Evolutionary conservation across 2,113 vertebrate species (phyloP).

Genomic region (Crotalus helleri): DNA sequence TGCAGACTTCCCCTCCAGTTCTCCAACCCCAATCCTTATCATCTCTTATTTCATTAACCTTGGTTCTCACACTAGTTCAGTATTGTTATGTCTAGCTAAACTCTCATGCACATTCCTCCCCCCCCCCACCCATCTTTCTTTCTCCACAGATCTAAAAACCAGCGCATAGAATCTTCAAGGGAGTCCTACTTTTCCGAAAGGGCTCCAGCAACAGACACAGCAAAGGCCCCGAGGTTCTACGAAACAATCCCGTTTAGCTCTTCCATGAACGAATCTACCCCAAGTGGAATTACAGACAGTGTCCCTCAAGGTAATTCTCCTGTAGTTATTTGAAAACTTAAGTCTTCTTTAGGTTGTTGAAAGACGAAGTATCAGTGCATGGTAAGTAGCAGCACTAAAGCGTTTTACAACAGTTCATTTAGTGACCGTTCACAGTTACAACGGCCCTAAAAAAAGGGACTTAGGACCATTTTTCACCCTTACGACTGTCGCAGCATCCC

Average conservation of each 20-base stretch:
- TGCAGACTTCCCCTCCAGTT: too few relatives aligned
- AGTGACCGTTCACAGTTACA: too few relatives aligned
- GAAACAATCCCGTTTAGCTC: slow-evolving; percentile 76
- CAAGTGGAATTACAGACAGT: slow-evolving; percentile 74
- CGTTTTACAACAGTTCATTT: too few relatives aligned
- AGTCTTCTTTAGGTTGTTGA: background rate
- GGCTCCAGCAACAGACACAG: slow-evolving; percentile 47
- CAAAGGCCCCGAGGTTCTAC: slow-evolving; percentile 45
- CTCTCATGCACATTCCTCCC: too few relatives aligned
- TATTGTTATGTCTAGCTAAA: too few relatives aligned
- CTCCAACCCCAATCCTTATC: too few relatives aligned
- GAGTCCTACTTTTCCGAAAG: slow-evolving; percentile 49
- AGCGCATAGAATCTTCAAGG: slow-evolving; percentile 67
- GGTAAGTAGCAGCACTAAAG: background rate
- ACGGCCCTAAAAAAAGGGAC: too few relatives aligned
- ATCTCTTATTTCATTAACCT: too few relatives aligned
- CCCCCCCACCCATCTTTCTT: background rate
- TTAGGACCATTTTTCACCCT: too few relatives aligned
- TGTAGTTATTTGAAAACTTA: background rate
- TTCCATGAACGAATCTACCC: slow-evolving; percentile 78
- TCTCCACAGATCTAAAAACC: slow-evolving; percentile 66
- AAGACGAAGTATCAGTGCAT: background rate
- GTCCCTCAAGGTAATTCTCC: slow-evolving; percentile 64
- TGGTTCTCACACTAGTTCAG: too few relatives aligned
- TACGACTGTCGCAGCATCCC: too few relatives aligned